These are phyloP conservation scores for Lucinisca nassula DNA, from an alignment of 2,888 invertebrate genomes.

Conservation along the genomic window DNA sequence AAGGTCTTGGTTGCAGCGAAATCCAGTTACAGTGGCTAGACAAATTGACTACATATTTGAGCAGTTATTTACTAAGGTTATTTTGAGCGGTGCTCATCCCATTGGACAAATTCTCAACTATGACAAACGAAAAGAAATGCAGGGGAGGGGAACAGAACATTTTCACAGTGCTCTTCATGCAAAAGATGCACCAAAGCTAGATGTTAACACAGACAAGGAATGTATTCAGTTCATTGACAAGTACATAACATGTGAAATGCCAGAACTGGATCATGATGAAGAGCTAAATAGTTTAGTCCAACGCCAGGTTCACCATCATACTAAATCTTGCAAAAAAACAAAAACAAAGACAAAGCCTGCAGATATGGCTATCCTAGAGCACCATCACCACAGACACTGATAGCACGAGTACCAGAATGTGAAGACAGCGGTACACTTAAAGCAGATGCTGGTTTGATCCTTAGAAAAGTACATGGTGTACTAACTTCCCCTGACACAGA, in stretches of 20 bases:
- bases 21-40: constrained; percentile 33
- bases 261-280: constrained; percentile 33
- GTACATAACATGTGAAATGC: constrained; percentile 35
- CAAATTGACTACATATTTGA: constrained; percentile 42
- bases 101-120: constrained; percentile 56
- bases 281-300: constrained; percentile 26
- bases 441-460: constrained; percentile 9
- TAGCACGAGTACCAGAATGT: constrained; percentile 26
- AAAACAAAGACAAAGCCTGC: constrained; percentile 30
- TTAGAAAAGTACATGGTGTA: constrained; percentile 28
- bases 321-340: constrained; percentile 52
- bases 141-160: constrained; percentile 61
- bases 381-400: constrained; percentile 35
- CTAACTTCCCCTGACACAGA: not conserved
- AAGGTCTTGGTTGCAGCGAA: constrained; percentile 18
- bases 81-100: constrained; percentile 36
- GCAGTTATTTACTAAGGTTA: constrained; percentile 33
- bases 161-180: constrained; percentile 62
- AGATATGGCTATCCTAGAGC: constrained; percentile 41
- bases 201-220: constrained; percentile 46
- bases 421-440: constrained; percentile 35
- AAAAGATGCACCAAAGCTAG: constrained; percentile 55
- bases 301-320: constrained; percentile 44
- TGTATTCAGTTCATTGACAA: constrained; percentile 39
- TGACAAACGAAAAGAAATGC: constrained; percentile 64